These are phyloP conservation scores for Artibeus jamaicensis DNA, from an alignment of 2,797 vertebrate genomes.

Conservation along the genomic window DNA sequence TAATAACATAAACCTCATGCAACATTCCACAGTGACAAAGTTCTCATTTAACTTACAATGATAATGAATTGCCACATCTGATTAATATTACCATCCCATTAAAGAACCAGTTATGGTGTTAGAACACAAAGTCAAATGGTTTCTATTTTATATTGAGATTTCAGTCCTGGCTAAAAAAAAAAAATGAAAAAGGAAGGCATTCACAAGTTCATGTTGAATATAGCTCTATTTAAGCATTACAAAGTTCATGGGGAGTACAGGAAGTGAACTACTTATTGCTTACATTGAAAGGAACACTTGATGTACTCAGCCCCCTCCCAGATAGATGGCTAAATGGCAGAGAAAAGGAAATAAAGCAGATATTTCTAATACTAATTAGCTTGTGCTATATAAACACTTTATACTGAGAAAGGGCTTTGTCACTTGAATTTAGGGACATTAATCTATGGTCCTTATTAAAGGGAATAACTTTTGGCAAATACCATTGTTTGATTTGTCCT, in stretches of 20 bases:
- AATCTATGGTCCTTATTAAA: slow-evolving; percentile 75
- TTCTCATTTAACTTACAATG: slow-evolving; percentile 42
- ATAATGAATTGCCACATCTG: slow-evolving; percentile 39
- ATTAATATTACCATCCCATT: slow-evolving; percentile 17
- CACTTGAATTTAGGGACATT: slow-evolving; percentile 74
- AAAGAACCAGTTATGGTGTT: not conserved
- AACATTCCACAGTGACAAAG: not conserved
- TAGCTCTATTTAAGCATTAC: slow-evolving; percentile 72
- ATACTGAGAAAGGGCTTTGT: slow-evolving; percentile 68
- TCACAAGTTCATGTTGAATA: slow-evolving; percentile 54
- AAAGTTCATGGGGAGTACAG: slow-evolving; percentile 81
- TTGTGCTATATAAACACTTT: slow-evolving; percentile 72
- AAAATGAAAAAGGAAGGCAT: slow-evolving; percentile 41
- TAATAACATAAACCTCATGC: not conserved
- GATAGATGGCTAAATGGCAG: slow-evolving; percentile 25
- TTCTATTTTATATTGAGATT: slow-evolving; percentile 44
- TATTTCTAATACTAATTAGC: slow-evolving; percentile 67
- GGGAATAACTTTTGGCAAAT: slow-evolving; percentile 72
- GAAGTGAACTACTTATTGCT: slow-evolving; percentile 74
- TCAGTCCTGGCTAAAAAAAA: slow-evolving; percentile 38
- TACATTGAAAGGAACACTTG: slow-evolving; percentile 45
- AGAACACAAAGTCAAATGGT: slow-evolving; percentile 29
- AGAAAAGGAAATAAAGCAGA: slow-evolving; percentile 68
- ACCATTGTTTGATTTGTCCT: slow-evolving; percentile 47
- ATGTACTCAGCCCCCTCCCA: slow-evolving; percentile 31